phyloP scores from a whole-genome alignment of 2,797 vertebrate genomes.

The Lepus townsendii region DNA sequence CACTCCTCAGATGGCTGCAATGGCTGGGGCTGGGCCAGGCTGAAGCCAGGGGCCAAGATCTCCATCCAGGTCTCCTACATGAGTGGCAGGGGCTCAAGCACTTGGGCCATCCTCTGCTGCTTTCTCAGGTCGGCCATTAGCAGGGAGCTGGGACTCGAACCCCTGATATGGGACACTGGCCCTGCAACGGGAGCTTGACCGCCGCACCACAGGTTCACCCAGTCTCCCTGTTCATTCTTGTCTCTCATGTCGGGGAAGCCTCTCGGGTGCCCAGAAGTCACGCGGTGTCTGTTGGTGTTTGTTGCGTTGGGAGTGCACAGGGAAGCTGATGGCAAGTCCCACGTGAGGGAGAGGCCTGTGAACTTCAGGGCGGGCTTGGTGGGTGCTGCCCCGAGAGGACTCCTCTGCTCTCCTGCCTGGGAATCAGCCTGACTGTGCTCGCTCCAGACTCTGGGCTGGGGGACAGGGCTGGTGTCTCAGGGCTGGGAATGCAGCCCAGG shows the following conservation, averaged over 20 bases:
- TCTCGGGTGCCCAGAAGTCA: background rate
- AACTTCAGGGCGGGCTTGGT: background rate
- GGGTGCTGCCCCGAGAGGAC: no score
- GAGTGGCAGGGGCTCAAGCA: no score
- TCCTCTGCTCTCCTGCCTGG: accelerated
- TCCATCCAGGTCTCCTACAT: no score
- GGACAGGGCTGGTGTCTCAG: background rate
- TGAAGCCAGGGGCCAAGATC: no score
- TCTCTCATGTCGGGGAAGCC: background rate
- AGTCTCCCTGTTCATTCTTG: background rate
- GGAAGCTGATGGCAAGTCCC: background rate
- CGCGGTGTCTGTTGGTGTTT: background rate
- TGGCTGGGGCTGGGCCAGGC: no score
- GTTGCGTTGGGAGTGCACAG: background rate
- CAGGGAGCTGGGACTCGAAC: no score
- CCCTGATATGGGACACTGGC: no score
- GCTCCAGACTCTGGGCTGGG: accelerated
- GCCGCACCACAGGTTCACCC: no score
- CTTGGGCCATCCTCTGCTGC: no score
- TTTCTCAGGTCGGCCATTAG: no score
- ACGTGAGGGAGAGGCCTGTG: background rate
- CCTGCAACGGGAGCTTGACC: no score
- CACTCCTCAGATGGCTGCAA: no score
- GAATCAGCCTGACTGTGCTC: background rate
- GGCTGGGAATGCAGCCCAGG: background rate